phyloP scores from a whole-genome alignment of 2,888 invertebrate species.

The Ecliptopera silaceata region DNA sequence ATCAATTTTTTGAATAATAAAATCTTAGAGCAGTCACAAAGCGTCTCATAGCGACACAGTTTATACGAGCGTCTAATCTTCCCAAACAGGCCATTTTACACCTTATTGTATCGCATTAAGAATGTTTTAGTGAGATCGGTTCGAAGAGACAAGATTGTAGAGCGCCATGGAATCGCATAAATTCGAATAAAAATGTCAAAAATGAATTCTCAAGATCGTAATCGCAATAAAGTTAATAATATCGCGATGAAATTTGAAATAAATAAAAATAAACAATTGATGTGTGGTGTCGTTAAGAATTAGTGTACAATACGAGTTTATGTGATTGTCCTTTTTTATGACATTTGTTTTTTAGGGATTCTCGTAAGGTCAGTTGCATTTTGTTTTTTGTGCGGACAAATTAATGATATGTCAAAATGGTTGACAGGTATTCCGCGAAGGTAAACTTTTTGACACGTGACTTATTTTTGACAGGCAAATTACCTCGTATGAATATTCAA shows the following conservation, averaged over 20 bases:
- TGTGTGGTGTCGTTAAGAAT: constrained; percentile 67
- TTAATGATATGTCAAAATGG: constrained; percentile 36
- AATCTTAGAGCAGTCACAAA: constrained; percentile 79
- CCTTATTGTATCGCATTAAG: constrained; percentile 52
- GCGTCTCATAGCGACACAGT: constrained; percentile 57
- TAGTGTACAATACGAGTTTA: constrained; percentile 64
- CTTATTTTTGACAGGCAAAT: constrained; percentile 35
- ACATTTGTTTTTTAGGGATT: constrained; percentile 28
- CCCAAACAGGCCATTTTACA: constrained; percentile 42
- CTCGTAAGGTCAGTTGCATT: constrained; percentile 27
- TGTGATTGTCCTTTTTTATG: constrained; percentile 40
- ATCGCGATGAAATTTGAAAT: constrained; percentile 78
- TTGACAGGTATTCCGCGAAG: constrained; percentile 34
- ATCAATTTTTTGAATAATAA: constrained; percentile 80
- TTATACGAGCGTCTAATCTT: constrained; percentile 38
- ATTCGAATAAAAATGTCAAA: constrained; percentile 82
- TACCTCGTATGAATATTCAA: neutral
- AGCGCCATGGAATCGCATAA: constrained; percentile 69
- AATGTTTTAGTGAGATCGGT: constrained; percentile 21
- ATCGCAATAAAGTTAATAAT: constrained; percentile 81
- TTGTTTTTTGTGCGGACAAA: constrained; percentile 29
- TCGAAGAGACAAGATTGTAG: constrained; percentile 42
- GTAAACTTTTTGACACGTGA: no score
- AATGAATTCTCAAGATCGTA: constrained; percentile 80
- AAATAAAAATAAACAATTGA: constrained; percentile 75